phyloP scores from a whole-genome alignment of 2,888 invertebrate species.

The Petrolisthes manimaculis region DNA sequence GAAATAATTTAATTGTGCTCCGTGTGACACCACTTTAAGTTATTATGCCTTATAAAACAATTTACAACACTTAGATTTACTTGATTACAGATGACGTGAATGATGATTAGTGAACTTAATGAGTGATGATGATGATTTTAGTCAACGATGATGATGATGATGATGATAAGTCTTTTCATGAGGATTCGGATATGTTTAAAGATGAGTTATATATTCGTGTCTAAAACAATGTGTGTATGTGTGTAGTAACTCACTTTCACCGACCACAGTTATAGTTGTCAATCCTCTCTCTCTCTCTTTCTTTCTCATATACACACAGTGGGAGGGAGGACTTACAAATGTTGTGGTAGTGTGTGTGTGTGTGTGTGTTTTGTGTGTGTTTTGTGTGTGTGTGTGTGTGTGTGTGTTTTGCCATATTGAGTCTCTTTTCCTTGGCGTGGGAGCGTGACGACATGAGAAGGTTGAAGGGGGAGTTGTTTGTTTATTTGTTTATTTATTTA shows the following conservation, averaged over 20 bases:
- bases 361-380: slow-evolving; percentile 17
- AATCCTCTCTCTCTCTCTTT: too few species aligned
- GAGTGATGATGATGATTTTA: background rate
- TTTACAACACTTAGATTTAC: too few species aligned
- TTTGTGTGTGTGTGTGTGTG: background rate
- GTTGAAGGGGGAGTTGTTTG: background rate
- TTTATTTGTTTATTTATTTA: background rate
- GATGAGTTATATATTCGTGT: background rate
- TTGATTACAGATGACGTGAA: too few species aligned
- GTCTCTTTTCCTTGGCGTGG: background rate
- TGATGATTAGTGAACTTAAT: background rate
- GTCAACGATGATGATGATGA: background rate
- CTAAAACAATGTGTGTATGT: background rate
- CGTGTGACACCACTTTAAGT: too few species aligned
- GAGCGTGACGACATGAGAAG: slow-evolving; percentile 10
- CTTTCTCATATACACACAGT: too few species aligned
- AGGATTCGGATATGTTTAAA: background rate
- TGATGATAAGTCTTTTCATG: background rate
- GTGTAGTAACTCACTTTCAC: background rate
- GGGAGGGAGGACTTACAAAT: too few species aligned
- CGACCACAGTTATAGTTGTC: too few species aligned
- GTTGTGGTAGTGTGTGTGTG: background rate
- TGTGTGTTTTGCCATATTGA: background rate
- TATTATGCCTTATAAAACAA: too few species aligned
- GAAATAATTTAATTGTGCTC: too few species aligned